Base-by-base conservation (phyloP, 1,140 invertebrate genomes). In the Zaprionus vittiger region DNA sequence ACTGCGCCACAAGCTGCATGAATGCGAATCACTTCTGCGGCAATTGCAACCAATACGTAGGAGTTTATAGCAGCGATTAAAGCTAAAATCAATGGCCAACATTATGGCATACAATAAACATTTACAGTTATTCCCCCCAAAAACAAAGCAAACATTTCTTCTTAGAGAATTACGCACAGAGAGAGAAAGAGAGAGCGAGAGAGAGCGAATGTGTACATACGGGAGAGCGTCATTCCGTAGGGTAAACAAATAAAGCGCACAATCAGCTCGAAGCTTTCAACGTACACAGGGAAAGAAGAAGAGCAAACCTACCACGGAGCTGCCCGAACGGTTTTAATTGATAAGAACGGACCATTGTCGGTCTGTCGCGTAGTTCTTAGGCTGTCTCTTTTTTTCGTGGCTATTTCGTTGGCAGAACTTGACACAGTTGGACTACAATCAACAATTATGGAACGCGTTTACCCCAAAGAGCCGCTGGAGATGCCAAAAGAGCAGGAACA, bases 21-120 rank as follows among this genome's bases (percentile, higher is more conserved):
- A 94, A 93, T 47, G 94, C 94, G 11, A 95, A 95, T 73, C 96
- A 96, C 84, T 95, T 94, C 73, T 96, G 96, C 80, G 95, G 95
- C n/a, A 94, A 94, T 67, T 96, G 96, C 81, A 93, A 93, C 47
- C 89, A 94, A 17, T 96, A 93, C 76, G 91, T 96, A 24, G 96
- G 96, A 31, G 93, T 93, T n/a, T 95, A 95, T 63, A 77, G 52
- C 72, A 79, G 77, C 55, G 84, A 83, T 67, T 87, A 77, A 59
- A 3, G 49, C 15, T 26, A 24, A 26, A 11, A 47, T 28, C 37
- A 60, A 77, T 63, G 57, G 44, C 12, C 34, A 28, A 5, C 38
- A n/a, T 49, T 15, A 55, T 55, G 49, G 47, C 55, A 69, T 62
- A 49, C 17, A 71, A 71, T 75, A 62, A 67, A 70, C 55, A 72